Evolutionary conservation across 2,113 vertebrate genomes (phyloP).

Genomic region (Choloepus hoffmanni): DNA sequence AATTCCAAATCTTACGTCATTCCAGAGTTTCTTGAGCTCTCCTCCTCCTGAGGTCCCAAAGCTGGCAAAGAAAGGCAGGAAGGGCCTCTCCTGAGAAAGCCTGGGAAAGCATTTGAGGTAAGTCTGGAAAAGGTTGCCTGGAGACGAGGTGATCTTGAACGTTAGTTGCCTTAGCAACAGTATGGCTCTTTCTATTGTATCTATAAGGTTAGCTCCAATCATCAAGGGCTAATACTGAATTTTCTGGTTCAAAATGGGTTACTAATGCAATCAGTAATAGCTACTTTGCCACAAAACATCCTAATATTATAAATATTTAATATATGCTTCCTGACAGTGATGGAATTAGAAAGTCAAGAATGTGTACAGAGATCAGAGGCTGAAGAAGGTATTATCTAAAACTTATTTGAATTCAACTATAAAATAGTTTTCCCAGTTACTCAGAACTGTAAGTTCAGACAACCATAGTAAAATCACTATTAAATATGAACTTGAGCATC

Average conservation of each 20-base stretch:
- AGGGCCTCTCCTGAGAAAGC: slow-evolving; percentile 56
- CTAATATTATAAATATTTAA: slow-evolving; percentile 45
- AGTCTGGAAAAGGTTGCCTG: slow-evolving; percentile 73
- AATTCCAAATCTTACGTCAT: slow-evolving; percentile 63
- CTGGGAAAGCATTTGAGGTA: slow-evolving; percentile 58
- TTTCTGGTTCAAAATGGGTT: slow-evolving; percentile 50
- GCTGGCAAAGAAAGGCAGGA: slow-evolving; percentile 38
- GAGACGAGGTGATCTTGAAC: slow-evolving; percentile 77
- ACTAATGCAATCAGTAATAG: neutral
- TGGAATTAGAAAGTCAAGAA: neutral
- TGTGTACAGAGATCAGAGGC: slow-evolving; percentile 8
- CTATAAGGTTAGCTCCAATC: slow-evolving; percentile 48
- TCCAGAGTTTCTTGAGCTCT: slow-evolving; percentile 51
- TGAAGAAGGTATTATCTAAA: slow-evolving; percentile 52
- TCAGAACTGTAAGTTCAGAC: slow-evolving; percentile 23
- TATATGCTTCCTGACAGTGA: slow-evolving; percentile 29
- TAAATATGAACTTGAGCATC: neutral
- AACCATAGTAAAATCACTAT: neutral
- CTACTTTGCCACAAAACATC: neutral
- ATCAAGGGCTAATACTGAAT: slow-evolving; percentile 40
- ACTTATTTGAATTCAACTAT: slow-evolving; percentile 16
- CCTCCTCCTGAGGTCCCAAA: slow-evolving; percentile 52
- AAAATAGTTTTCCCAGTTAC: slow-evolving; percentile 33
- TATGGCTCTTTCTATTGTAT: slow-evolving; percentile 67
- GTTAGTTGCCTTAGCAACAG: slow-evolving; percentile 77